Evolutionary conservation across 2,113 vertebrate species (phyloP).

Genomic region (Cyphomyrus plagiostoma): DNA sequence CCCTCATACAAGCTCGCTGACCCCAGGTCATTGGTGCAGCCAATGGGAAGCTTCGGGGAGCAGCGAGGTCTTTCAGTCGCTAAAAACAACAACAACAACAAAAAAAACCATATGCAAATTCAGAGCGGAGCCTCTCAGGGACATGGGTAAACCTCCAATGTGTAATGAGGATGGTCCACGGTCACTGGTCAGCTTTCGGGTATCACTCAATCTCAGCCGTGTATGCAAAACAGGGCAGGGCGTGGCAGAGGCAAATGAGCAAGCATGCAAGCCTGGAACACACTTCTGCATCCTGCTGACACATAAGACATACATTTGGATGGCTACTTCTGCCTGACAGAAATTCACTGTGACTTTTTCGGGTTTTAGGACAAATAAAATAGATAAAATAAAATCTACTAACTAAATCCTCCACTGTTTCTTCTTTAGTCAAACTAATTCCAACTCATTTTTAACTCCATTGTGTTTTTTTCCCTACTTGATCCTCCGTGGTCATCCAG

Average conservation of each 20-base stretch:
- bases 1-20: neutral
- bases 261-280: too few relatives aligned
- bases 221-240: neutral
- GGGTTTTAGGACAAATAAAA: neutral
- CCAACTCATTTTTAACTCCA: neutral
- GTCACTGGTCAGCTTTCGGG: neutral
- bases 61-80: neutral
- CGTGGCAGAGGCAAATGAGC: neutral
- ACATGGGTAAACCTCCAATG: neutral
- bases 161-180: neutral
- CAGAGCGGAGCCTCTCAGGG: neutral
- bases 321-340: neutral
- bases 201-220: neutral
- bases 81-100: neutral
- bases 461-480: neutral
- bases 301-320: neutral
- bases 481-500: neutral
- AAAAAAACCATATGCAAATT: neutral
- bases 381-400: neutral
- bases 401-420: neutral
- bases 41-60: neutral
- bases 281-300: neutral
- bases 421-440: neutral
- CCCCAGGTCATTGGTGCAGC: neutral
- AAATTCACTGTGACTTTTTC: neutral